Evolutionary conservation across 23 tunicate genomes (phyloP).

Genomic region (Phallusia fumigata): DNA sequence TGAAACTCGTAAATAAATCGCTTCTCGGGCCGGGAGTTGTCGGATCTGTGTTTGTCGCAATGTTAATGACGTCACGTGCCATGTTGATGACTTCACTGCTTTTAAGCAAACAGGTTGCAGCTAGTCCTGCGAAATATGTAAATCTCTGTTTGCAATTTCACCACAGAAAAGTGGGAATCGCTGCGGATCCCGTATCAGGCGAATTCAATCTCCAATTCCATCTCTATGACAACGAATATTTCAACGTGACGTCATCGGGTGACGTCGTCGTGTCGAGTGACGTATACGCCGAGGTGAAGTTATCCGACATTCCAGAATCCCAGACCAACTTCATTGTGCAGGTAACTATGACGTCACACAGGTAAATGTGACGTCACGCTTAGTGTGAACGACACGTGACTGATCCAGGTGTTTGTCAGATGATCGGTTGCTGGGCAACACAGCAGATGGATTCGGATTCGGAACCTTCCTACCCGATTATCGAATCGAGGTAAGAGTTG

Average conservation of each 20-base stretch:
- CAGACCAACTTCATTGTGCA: neutral
- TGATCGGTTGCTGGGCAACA: neutral
- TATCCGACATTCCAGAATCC: neutral
- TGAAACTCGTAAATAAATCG: too few relatives aligned
- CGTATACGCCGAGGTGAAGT: neutral
- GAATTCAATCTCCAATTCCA: neutral
- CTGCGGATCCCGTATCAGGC: neutral
- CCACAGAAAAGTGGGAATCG: neutral
- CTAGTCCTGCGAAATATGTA: too few relatives aligned
- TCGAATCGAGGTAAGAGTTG: neutral
- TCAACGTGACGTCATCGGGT: neutral
- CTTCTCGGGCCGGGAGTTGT: too few relatives aligned
- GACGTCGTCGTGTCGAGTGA: neutral
- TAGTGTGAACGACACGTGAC: too few relatives aligned
- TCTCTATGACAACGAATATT: neutral
- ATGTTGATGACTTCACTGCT: too few relatives aligned
- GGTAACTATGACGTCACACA: neutral
- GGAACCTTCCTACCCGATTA: neutral
- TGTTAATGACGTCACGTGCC: too few relatives aligned
- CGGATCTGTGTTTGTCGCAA: too few relatives aligned
- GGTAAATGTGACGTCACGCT: too few relatives aligned
- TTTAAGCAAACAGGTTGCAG: too few relatives aligned
- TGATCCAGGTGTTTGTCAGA: neutral
- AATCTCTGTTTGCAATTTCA: too few relatives aligned
- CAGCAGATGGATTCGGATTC: neutral